phyloP scores from a whole-genome alignment of 2,113 vertebrate genomes.

The Notarius lentiginosus region DNA sequence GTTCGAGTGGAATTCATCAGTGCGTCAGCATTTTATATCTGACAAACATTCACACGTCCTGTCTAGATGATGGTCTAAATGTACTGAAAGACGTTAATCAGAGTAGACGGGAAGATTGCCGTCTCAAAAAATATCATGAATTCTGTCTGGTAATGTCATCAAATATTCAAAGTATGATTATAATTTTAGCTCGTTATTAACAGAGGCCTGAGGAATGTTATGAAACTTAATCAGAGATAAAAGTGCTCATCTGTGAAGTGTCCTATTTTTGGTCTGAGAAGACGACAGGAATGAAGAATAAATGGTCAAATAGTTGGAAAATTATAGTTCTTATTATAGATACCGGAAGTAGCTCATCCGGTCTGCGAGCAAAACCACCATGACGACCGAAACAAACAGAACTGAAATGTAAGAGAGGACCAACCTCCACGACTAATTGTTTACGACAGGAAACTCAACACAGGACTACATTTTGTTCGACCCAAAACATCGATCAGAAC shows the following conservation, averaged over 20 bases:
- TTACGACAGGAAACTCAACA: too few species aligned
- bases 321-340: neutral
- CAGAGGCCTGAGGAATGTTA: slow-evolving; percentile 2
- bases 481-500: too few species aligned
- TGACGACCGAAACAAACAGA: too few species aligned
- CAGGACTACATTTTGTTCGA: too few species aligned
- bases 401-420: too few species aligned
- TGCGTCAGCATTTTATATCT: neutral
- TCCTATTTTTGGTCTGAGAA: slow-evolving; percentile 32
- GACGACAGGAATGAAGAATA: neutral
- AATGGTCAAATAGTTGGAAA: neutral
- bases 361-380: too few species aligned
- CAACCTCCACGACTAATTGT: too few species aligned
- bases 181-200: slow-evolving; percentile 44
- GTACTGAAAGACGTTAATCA: neutral
- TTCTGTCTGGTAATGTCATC: slow-evolving; percentile 17
- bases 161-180: slow-evolving; percentile 46
- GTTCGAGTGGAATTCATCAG: neutral
- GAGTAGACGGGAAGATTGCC: neutral
- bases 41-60: neutral
- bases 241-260: neutral
- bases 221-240: slow-evolving; percentile 35
- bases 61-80: neutral
- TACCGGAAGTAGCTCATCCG: neutral
- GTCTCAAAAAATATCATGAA: slow-evolving; percentile 38